A percentile compares a stretch with the other conserved stretches of the same genome.
phyloP scores from a whole-genome alignment of 2,797 vertebrate species.

The Falco biarmicus region DNA sequence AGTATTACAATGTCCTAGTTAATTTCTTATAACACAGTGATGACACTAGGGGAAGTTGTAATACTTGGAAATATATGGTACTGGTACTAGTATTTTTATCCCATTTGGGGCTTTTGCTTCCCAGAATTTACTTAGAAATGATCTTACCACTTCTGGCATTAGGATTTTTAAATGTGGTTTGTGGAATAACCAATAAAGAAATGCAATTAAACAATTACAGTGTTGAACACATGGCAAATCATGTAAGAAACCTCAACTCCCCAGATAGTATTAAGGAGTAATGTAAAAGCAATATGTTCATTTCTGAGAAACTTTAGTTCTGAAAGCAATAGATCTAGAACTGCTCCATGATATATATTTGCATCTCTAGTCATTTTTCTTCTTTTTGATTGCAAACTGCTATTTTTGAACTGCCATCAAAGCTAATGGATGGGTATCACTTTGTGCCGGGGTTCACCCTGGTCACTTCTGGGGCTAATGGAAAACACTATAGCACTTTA shows the following conservation, averaged over 20 bases:
- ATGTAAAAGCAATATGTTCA: background rate
- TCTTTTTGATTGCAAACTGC: background rate
- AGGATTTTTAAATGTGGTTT: conserved; percentile 27
- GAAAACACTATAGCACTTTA: background rate
- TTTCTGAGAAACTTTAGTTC: background rate
- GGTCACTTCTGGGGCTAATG: background rate
- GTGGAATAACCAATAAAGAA: conserved; percentile 36
- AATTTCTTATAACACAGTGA: background rate
- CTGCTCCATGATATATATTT: background rate
- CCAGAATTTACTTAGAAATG: conserved; percentile 11
- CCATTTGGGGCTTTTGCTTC: background rate
- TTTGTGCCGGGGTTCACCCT: background rate
- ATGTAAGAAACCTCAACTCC: background rate
- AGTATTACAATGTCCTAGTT: background rate
- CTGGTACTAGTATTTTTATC: background rate
- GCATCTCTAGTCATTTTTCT: background rate
- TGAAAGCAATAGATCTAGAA: background rate
- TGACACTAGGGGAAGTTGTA: background rate
- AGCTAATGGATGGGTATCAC: background rate
- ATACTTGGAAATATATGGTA: background rate
- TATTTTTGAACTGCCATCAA: background rate
- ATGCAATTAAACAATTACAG: conserved; percentile 33
- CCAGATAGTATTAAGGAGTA: background rate
- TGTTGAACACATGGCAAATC: background rate
- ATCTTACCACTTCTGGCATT: background rate